Evolutionary conservation across 2,797 vertebrate species (phyloP).

Genomic region (Rhynchonycteris naso): DNA sequence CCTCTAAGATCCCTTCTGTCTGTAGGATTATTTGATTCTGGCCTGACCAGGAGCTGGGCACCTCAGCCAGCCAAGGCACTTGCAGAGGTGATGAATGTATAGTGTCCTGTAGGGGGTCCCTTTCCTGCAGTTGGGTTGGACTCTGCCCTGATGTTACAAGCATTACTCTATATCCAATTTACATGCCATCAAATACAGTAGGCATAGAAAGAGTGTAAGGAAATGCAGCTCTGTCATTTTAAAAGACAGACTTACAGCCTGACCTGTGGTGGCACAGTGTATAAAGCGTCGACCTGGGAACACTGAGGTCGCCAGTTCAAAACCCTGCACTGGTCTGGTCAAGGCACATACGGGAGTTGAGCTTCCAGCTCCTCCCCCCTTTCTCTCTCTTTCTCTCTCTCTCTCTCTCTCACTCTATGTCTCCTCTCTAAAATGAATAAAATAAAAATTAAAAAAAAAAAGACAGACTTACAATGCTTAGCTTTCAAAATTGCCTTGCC

Average conservation of each 20-base stretch:
- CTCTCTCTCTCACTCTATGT: too few species aligned
- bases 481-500: conserved; percentile 74
- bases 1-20: background rate
- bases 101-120: background rate
- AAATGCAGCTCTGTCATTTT: conserved; percentile 61
- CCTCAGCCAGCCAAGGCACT: background rate
- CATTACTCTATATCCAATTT: conserved; percentile 22
- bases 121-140: background rate
- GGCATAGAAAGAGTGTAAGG: conserved; percentile 8
- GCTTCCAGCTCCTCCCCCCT: too few species aligned
- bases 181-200: conserved; percentile 23
- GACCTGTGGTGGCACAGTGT: too few species aligned
- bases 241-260: conserved; percentile 71
- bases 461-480: conserved; percentile 56
- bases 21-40: conserved; percentile 24
- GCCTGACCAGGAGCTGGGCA: background rate
- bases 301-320: too few species aligned
- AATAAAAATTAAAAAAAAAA: too few species aligned
- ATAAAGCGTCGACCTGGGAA: too few species aligned
- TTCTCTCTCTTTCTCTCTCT: too few species aligned
- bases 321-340: too few species aligned
- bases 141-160: background rate
- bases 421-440: too few species aligned
- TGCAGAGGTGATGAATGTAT: background rate
- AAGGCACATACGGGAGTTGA: too few species aligned